These are phyloP conservation scores for Apoderus coryli DNA, from an alignment of 2,888 invertebrate genomes.

Conservation along the genomic window DNA sequence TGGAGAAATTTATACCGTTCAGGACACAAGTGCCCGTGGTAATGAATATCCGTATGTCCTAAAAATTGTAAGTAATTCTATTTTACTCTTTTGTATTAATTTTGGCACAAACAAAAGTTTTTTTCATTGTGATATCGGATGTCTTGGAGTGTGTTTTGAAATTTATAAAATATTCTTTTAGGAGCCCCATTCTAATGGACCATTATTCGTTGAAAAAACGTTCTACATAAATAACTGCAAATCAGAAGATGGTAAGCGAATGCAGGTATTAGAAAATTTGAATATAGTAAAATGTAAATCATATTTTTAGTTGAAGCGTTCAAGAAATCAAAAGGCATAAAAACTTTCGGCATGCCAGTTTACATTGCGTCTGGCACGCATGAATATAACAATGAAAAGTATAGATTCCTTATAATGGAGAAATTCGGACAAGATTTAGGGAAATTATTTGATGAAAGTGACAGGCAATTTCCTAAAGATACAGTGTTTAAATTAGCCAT, in stretches of 20 bases:
- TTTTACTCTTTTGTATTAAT: slow-evolving; percentile 6
- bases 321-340: slow-evolving; percentile 49
- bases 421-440: slow-evolving; percentile 78
- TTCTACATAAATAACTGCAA: slow-evolving; percentile 72
- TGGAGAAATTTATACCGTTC: slow-evolving; percentile 83
- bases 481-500: slow-evolving; percentile 69
- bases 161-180: slow-evolving; percentile 26
- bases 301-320: slow-evolving; percentile 53
- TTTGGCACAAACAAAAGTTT: neutral
- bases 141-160: neutral
- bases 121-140: neutral
- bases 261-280: slow-evolving; percentile 6
- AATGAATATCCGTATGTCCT: slow-evolving; percentile 50
- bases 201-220: slow-evolving; percentile 86
- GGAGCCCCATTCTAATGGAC: slow-evolving; percentile 89
- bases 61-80: slow-evolving; percentile 54
- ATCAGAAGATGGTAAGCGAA: slow-evolving; percentile 49
- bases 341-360: slow-evolving; percentile 69
- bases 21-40: slow-evolving; percentile 38
- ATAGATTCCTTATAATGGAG: slow-evolving; percentile 82
- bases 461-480: slow-evolving; percentile 49
- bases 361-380: slow-evolving; percentile 77
- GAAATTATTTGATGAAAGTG: slow-evolving; percentile 55
- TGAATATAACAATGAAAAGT: slow-evolving; percentile 57
- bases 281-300: too few relatives aligned